Evolutionary conservation across 2,113 vertebrate species (phyloP).

Genomic region (Cyphomyrus plagiostoma): DNA sequence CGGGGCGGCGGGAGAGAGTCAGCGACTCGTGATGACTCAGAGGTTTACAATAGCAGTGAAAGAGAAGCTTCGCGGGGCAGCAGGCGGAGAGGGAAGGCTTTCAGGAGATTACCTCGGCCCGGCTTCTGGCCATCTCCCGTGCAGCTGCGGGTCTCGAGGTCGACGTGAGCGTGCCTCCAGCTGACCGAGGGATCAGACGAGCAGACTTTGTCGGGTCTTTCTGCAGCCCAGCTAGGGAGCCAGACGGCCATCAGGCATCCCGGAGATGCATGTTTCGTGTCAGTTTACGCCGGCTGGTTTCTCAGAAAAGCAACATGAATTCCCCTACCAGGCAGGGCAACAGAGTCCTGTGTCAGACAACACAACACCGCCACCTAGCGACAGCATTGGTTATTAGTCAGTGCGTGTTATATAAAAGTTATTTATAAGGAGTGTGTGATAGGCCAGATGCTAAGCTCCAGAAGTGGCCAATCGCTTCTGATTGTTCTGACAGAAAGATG

Average conservation of each 20-base stretch:
- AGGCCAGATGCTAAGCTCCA: neutral
- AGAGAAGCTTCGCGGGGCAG: neutral
- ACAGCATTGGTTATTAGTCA: no score
- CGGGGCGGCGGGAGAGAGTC: neutral
- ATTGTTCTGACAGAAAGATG: neutral
- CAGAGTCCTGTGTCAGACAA: neutral
- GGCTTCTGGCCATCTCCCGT: neutral
- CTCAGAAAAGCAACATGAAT: neutral
- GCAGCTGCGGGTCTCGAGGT: neutral
- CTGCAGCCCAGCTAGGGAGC: neutral
- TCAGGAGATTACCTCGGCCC: neutral
- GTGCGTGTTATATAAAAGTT: neutral
- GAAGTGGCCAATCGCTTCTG: neutral
- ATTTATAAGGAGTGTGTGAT: neutral
- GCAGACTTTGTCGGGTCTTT: neutral
- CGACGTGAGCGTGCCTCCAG: neutral
- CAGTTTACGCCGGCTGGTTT: neutral
- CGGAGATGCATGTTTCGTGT: neutral
- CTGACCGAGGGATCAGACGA: neutral
- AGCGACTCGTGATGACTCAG: neutral
- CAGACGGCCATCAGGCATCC: neutral
- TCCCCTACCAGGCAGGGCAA: neutral
- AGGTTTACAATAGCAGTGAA: neutral
- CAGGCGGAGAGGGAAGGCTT: neutral
- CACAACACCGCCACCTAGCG: constrained; percentile 15